Evolutionary conservation across 2,888 invertebrate genomes (phyloP).

Genomic region (Syrista parreyssii): DNA sequence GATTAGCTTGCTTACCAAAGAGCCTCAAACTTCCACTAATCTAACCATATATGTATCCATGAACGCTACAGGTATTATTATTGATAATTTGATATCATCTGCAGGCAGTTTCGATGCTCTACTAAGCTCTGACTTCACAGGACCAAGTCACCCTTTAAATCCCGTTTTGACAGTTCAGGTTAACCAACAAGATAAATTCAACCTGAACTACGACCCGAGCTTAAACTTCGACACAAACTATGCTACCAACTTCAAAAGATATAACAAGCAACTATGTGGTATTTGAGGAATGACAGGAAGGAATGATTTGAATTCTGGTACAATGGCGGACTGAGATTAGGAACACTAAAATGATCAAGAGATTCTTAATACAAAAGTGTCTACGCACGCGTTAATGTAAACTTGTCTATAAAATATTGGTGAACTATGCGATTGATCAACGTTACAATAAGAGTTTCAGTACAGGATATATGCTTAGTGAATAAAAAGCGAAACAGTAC

Average conservation of each 20-base stretch:
- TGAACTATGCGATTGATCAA: too few species aligned
- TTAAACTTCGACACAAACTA: conserved; percentile 9
- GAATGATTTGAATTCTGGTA: conserved; percentile 25
- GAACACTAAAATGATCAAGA: conserved; percentile 29
- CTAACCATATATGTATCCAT: not conserved
- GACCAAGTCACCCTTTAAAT: not conserved
- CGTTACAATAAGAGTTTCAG: too few species aligned
- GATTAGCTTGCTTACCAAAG: not conserved
- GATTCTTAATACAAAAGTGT: conserved; percentile 11
- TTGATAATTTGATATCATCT: not conserved
- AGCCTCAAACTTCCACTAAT: not conserved
- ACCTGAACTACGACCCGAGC: conserved; percentile 7
- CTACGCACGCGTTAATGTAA: too few species aligned
- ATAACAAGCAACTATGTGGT: conserved; percentile 13
- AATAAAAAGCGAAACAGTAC: too few species aligned
- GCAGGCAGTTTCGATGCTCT: not conserved
- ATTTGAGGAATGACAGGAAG: conserved; percentile 8
- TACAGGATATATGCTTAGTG: too few species aligned
- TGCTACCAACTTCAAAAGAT: conserved; percentile 11
- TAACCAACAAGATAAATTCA: conserved; percentile 4
- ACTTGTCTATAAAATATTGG: too few species aligned
- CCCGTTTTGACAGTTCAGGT: not conserved
- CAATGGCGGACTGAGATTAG: conserved; percentile 22
- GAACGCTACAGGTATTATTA: not conserved
- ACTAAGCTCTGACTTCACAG: not conserved